phyloP scores from a whole-genome alignment of 2,113 vertebrate genomes.

The Zosterops pallidus region DNA sequence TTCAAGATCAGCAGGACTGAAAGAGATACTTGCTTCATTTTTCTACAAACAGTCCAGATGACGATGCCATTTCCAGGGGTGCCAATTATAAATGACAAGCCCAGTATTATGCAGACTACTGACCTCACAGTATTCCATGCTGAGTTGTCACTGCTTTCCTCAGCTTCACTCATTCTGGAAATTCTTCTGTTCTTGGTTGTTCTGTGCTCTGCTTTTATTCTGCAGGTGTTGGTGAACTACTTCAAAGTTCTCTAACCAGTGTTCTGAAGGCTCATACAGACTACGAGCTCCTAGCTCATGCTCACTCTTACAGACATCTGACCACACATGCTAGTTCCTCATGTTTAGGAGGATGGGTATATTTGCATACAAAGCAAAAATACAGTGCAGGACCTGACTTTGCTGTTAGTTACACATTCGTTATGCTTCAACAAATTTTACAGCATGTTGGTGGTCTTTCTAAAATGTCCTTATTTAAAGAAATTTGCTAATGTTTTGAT shows the following conservation, averaged over 20 bases:
- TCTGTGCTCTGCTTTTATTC: neutral
- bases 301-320: neutral
- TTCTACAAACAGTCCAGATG: constrained; percentile 60
- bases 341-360: neutral
- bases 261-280: neutral
- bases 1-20: constrained; percentile 74
- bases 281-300: neutral
- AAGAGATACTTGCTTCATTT: constrained; percentile 60
- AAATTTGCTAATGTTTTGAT: neutral
- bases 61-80: constrained; percentile 71
- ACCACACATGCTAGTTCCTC: neutral
- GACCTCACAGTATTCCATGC: neutral
- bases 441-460: neutral
- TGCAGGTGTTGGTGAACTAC: neutral
- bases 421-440: neutral
- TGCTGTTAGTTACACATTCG: neutral
- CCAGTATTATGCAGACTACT: constrained; percentile 43
- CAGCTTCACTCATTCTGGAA: constrained; percentile 26
- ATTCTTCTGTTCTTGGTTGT: neutral
- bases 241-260: neutral
- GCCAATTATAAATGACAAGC: constrained; percentile 67
- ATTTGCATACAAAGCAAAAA: constrained; percentile 15
- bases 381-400: neutral
- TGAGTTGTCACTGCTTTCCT: neutral
- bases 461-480: neutral